Evolutionary conservation across 2,797 vertebrate species (phyloP), one percentile per base, ranked within the genome.

Genomic region (Phalloptychus januarius): DNA sequence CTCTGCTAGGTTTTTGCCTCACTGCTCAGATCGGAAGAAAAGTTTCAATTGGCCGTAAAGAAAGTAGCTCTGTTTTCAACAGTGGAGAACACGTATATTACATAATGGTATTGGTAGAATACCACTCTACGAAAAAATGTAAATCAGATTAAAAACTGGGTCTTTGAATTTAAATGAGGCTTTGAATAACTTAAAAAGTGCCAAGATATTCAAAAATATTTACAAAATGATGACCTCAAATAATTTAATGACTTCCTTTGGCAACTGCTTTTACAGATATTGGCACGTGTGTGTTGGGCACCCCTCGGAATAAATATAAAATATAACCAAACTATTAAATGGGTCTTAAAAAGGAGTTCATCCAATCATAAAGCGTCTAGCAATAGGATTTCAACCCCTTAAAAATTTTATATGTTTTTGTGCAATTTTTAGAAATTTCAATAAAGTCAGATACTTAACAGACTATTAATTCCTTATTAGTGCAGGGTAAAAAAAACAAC

Each of bases 1-100:
- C n/a, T n/a, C n/a, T 50, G 40, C 82, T 87, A 83, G 87, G 89
- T 88, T 81, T 82, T 88, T 83, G 90, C 91, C 91, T 91, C 88
- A 83, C 40, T 89, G 77, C 83, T 86, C 33, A 16, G n/a, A n/a
- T 58, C n/a, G 15, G n/a, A 28, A 58, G 1, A 45, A 63, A 44
- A 33, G 46, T 20, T 61, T 31, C 20, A 61, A 7, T 75, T 18
- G 44, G 8, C 12, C 0, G 7, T 13, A 46, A 63, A 74, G 71
- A 77, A 80, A 48, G 82, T 79, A 74, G 15, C 18, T n/a, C 25
- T 81, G 56, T 72, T 79, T 81, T 79, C 58, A 82, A 83, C 74
- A 74, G 80, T 78, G 40, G 75, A 36, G 12, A 54, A 54, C 42
- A 54, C 13, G 20, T 50, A 48, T 50, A 12, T 72, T 46, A 20